Evolutionary conservation across 2,113 vertebrate genomes (phyloP), one percentile per base, ranked within the genome.

Genomic region (Stigmatopora nigra): DNA sequence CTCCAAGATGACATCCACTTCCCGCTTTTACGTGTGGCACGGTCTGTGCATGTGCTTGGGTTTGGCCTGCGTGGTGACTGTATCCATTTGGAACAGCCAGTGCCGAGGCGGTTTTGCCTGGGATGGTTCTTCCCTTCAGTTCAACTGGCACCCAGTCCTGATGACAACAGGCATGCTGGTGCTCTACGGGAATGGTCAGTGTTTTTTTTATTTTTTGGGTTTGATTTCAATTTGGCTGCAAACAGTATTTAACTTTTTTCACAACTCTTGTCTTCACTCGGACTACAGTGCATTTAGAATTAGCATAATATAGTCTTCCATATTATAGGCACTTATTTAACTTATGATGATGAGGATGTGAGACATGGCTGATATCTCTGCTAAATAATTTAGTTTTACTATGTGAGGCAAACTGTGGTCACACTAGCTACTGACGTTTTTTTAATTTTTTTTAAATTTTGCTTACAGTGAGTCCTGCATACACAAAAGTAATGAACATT

Each of bases 91-190:
- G 96, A 91, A 86, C 81, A 81, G 78, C 22, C 63, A 20, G 4
- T 98, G 93, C 92, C 92, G 86, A 0, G 89, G 88, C 0, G 94
- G 95, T 14, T 95, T 98, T 1, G 90, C 92, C 53, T 93, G 90
- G 95, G 91, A 95, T 0, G 88, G 91, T 36, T 77, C 87, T 0
- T 0, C 1, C 1, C 68, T 16, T 22, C 92, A 86, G 20, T 98
- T 98, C 84, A 98, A 97, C 89, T 98, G 94, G 92, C 96, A 98
- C 78, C 95, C 96, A 0, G 90, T 95, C 46, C 88, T 96, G 72
- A 97, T 98, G 95, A 92, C 96, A 15, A 68, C 89, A 0, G 92
- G 94, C 0, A 58, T 95, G 87, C 86, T 98, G 82, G 93, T 96
- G 64, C 67, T 95, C 4, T 96, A 96, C 0, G 92, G 95, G 0